phyloP scores from a whole-genome alignment of 2,113 vertebrate genomes.

The Helogale parvula region DNA sequence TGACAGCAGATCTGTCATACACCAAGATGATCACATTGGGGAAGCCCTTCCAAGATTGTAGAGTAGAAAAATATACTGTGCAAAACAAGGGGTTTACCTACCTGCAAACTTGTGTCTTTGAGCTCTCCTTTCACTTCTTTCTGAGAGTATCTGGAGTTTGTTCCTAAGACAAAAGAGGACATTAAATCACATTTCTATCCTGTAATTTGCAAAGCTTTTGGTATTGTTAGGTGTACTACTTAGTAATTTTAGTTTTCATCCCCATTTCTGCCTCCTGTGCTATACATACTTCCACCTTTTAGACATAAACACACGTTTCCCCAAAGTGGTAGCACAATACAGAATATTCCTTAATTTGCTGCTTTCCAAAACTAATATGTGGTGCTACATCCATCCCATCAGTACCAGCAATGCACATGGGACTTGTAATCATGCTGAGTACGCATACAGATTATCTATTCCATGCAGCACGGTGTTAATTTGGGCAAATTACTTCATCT shows the following conservation, averaged over 20 bases:
- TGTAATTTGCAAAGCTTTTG: neutral
- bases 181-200: neutral
- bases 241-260: neutral
- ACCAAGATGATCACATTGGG: slow-evolving; percentile 6
- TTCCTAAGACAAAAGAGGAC: neutral
- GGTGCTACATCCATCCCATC: neutral
- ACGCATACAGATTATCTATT: neutral
- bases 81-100: neutral
- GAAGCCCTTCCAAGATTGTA: slow-evolving; percentile 44
- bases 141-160: neutral
- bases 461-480: neutral
- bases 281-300: neutral
- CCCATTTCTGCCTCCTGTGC: neutral
- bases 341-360: neutral
- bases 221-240: neutral
- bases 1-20: slow-evolving; percentile 60
- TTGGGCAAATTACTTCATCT: slow-evolving; percentile 1
- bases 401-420: neutral
- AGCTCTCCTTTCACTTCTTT: neutral
- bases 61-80: slow-evolving; percentile 3
- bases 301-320: neutral
- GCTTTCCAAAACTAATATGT: neutral
- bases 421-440: neutral
- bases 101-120: neutral
- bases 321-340: neutral